A percentile compares a stretch with the other conserved stretches of the same genome.
Conservation (phyloP, 2,797 vertebrate genomes). For the Xenops minutus region DNA sequence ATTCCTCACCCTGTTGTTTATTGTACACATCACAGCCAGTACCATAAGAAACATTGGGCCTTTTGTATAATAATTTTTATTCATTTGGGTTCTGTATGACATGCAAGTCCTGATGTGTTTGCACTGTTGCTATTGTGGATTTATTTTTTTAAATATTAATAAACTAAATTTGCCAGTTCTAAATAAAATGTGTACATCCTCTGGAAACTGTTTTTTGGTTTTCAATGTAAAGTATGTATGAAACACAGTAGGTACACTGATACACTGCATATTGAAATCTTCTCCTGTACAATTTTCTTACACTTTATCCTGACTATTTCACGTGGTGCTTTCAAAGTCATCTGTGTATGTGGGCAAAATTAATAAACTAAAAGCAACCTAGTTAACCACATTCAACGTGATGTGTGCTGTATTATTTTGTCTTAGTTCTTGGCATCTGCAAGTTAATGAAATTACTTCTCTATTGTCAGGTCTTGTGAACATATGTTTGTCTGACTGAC, state of each 20-base stretch:
- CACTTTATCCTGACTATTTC: conserved; percentile 28
- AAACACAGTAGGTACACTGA: background rate
- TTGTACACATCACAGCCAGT: background rate
- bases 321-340: conserved; percentile 7
- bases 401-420: conserved; percentile 8
- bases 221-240: conserved; percentile 23
- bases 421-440: background rate
- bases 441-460: background rate
- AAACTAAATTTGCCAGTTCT: conserved; percentile 39
- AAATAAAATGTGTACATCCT: conserved; percentile 29
- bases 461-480: background rate
- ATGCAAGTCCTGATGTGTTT: conserved; percentile 53
- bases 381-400: conserved; percentile 29
- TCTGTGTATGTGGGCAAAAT: conserved; percentile 54
- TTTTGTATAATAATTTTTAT: conserved; percentile 3
- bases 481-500: background rate
- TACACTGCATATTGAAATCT: background rate
- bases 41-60: background rate
- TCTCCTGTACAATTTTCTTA: conserved; percentile 16
- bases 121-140: conserved; percentile 71
- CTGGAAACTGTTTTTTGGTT: background rate
- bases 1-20: conserved; percentile 5
- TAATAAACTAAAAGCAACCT: conserved; percentile 69
- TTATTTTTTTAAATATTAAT: conserved; percentile 75
- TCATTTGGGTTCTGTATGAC: conserved; percentile 2